A percentile compares a stretch with the other conserved stretches of the same genome.
phyloP scores from a whole-genome alignment of 2,888 invertebrate species.

The Melinopterus prodromus region DNA sequence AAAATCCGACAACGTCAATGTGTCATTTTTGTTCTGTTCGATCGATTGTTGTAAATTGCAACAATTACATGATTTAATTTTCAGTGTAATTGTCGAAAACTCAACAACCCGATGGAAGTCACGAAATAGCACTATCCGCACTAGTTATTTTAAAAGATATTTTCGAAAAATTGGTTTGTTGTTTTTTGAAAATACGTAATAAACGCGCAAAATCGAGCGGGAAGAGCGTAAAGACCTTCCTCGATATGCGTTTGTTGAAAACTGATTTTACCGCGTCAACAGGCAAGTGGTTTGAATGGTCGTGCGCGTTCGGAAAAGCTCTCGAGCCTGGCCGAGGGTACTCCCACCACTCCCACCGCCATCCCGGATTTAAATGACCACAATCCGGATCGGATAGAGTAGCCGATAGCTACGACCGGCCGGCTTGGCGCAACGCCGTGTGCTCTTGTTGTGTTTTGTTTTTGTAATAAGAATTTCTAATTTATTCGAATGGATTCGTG shows the following conservation, averaged over 20 bases:
- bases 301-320: conserved; percentile 22
- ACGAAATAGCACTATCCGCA: conserved; percentile 27
- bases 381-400: conserved; percentile 38
- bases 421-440: conserved; percentile 5
- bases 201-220: neutral
- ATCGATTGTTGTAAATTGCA: neutral
- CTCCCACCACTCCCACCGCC: conserved; percentile 30
- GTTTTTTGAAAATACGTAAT: neutral
- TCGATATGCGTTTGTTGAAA: conserved; percentile 28
- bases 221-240: neutral
- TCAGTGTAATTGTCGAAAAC: neutral
- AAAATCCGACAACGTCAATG: conserved; percentile 8
- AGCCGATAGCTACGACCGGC: conserved; percentile 34
- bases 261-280: conserved; percentile 39
- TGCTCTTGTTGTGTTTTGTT: conserved; percentile 16
- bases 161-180: conserved; percentile 1
- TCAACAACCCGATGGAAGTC: neutral
- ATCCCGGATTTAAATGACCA: conserved; percentile 23
- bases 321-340: conserved; percentile 32
- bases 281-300: conserved; percentile 40
- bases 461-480: conserved; percentile 34
- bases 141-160: neutral
- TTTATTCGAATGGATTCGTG: conserved; percentile 25
- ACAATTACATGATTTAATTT: conserved; percentile 18
- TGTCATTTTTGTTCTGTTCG: neutral